phyloP scores from a whole-genome alignment of 2,888 invertebrate species.

The Folsomia candida region DNA sequence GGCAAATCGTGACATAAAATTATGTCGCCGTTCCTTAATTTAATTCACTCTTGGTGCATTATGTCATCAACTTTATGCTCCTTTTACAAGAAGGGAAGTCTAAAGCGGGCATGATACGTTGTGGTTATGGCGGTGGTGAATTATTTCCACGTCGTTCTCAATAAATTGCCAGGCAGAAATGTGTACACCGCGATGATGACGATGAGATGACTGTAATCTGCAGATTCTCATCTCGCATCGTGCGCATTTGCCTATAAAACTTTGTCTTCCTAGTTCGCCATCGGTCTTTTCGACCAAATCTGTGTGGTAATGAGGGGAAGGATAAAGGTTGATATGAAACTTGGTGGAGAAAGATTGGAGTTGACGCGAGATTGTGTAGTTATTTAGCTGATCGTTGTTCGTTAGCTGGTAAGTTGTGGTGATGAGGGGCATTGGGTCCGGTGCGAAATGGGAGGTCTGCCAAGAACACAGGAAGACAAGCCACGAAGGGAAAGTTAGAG shows the following conservation, averaged over 20 bases:
- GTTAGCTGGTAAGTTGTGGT: background rate
- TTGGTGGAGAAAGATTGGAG: background rate
- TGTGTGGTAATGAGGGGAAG: background rate
- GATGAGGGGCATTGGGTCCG: slow-evolving; percentile 11
- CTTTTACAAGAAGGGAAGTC: background rate
- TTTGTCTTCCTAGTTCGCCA: background rate
- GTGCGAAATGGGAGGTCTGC: slow-evolving; percentile 49
- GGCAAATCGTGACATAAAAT: slow-evolving; percentile 1
- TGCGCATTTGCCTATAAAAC: too few species aligned
- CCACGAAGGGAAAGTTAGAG: slow-evolving; percentile 11
- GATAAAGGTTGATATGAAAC: too few species aligned
- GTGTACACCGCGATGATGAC: too few species aligned
- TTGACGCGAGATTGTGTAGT: background rate
- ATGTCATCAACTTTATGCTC: background rate
- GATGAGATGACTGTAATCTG: too few species aligned
- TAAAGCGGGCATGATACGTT: too few species aligned
- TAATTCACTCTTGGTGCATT: background rate
- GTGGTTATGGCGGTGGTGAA: background rate
- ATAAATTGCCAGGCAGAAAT: background rate
- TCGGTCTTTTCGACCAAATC: background rate
- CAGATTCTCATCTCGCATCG: too few species aligned
- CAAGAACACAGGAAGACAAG: slow-evolving; percentile 5
- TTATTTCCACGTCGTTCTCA: background rate
- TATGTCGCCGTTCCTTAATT: background rate
- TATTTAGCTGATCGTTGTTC: slow-evolving; percentile 3